Base-by-base conservation (phyloP, 2,797 vertebrate species). In the Coregonus ussuriensis region DNA sequence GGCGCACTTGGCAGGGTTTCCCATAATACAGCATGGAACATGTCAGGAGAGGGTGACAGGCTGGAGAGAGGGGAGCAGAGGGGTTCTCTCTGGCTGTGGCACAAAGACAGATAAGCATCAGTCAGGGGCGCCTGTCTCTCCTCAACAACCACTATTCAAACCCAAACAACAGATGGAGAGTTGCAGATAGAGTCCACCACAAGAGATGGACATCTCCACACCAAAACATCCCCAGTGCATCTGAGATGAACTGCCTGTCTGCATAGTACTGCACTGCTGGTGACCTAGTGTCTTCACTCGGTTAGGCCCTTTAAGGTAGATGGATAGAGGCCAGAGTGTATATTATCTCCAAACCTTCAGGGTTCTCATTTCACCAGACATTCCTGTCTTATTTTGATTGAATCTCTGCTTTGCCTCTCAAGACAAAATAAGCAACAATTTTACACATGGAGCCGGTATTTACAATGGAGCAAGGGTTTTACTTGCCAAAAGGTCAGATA, bases 361-460 rank as follows among this genome's bases (percentile, higher is more conserved):
- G 21, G 21, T 65, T 21, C 25, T 65, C 25, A 31, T 31, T 14
- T 65, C 62, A 29, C 7, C 62, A 65, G 62, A 65, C 21, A 56
- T 59, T 33, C 74, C 18, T 69, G 53, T 47, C 16, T 65, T 37
- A 68, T 79, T 79, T 79, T 77, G 25, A 6, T 65, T 51, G 35
- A 73, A 71, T 65, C 62, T 29, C 66, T 37, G 16, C 18, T 68
- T 71, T 52, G n/a, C 37, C 9, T 29, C 75, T 21, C 25, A 41
- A 52, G 35, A 52, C 54, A 71, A 33, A 21, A 73, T 56, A 63
- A 71, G 75, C 74, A 72, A 80, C 78, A 9, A 71, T 62, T 79
- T 79, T 4, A 79, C 76, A 81, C 80, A 80, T 65, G 65, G 70
- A 79, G 77, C 83, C 70, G 74, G 82, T 78, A 79, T 83, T 78